Conservation (phyloP, 2,113 vertebrate species). For the Hippotragus niger region DNA sequence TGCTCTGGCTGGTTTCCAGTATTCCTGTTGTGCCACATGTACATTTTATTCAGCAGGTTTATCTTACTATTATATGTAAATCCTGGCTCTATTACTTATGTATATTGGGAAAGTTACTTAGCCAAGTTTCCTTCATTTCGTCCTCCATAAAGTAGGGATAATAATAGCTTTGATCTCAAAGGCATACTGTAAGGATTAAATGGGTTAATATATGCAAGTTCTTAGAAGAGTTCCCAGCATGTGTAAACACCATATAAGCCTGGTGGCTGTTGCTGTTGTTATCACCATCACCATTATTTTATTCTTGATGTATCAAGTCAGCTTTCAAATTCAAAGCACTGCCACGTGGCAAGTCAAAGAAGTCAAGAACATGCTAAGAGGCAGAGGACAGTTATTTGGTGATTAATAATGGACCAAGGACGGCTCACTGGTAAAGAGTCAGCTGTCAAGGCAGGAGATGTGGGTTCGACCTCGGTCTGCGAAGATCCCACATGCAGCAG, state of each 20-base stretch:
- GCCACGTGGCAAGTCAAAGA: background rate
- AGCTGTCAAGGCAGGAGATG: background rate
- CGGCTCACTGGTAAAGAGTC: background rate
- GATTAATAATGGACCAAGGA: background rate
- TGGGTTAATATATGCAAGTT: background rate
- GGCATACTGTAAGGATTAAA: background rate
- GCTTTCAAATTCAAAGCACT: background rate
- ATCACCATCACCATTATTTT: background rate
- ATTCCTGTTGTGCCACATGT: background rate
- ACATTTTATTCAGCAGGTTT: background rate
- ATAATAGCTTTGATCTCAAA: background rate
- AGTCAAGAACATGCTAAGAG: background rate
- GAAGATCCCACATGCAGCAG: background rate
- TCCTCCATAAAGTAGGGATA: background rate
- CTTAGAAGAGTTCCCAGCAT: background rate
- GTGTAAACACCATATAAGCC: background rate
- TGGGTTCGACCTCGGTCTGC: background rate
- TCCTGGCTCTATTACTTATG: background rate
- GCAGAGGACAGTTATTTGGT: background rate
- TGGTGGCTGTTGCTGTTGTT: background rate
- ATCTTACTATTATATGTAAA: slow-evolving; percentile 6
- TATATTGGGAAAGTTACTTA: background rate
- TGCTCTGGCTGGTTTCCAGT: background rate
- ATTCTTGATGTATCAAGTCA: background rate
- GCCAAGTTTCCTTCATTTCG: background rate